phyloP scores from a whole-genome alignment of 2,888 invertebrate species.

The Drosophila nr. fundita region DNA sequence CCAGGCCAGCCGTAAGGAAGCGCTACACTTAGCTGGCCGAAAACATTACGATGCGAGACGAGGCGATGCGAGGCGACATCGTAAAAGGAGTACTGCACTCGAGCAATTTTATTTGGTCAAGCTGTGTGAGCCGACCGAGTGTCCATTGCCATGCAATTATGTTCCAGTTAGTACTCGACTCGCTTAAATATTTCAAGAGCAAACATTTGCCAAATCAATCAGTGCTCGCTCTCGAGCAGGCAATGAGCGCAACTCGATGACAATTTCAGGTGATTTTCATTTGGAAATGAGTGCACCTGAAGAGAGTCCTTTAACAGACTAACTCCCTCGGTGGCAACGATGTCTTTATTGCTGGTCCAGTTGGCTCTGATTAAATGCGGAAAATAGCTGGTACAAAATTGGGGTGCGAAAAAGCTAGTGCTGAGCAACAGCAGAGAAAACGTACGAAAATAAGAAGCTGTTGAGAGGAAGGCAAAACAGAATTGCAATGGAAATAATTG shows the following conservation, averaged over 20 bases:
- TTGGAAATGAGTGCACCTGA: slow-evolving; percentile 62
- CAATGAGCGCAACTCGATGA: slow-evolving; percentile 18
- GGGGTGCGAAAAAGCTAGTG: slow-evolving; percentile 35
- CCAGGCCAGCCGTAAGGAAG: slow-evolving; percentile 31
- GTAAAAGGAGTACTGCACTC: not conserved
- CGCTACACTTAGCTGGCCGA: slow-evolving; percentile 43
- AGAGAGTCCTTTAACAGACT: slow-evolving; percentile 46
- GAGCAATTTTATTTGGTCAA: not conserved
- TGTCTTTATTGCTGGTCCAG: slow-evolving; percentile 64
- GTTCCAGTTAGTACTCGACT: slow-evolving; percentile 22
- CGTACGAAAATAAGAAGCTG: not conserved
- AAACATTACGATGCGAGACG: slow-evolving; percentile 31
- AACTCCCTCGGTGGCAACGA: slow-evolving; percentile 28
- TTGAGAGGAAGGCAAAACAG: not conserved
- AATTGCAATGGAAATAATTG: slow-evolving; percentile 28
- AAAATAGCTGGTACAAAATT: slow-evolving; percentile 51
- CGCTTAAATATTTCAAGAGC: slow-evolving; percentile 54
- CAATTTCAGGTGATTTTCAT: slow-evolving; percentile 46
- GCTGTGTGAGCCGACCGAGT: slow-evolving; percentile 12
- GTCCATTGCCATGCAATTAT: slow-evolving; percentile 47
- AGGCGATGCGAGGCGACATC: not conserved
- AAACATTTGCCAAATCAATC: slow-evolving; percentile 55
- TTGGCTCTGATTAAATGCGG: slow-evolving; percentile 70
- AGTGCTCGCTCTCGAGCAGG: slow-evolving; percentile 25
- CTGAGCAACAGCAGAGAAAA: slow-evolving; percentile 1